Conservation (phyloP, 2,888 invertebrate species). For the Ornithoptera alexandrae region DNA sequence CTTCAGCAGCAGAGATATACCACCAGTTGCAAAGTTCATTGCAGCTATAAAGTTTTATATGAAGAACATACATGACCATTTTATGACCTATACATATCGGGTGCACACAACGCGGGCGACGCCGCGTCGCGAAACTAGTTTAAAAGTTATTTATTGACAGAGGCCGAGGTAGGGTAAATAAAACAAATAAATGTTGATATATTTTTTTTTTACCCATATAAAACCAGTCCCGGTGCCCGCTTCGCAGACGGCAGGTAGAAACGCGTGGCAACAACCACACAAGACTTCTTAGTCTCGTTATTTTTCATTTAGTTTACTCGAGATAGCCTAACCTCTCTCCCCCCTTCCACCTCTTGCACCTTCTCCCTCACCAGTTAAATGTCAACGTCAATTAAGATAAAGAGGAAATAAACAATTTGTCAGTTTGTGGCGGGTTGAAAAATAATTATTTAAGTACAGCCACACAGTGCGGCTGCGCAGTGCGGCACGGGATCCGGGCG, state of each 20-base stretch:
- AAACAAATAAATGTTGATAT: too few species aligned
- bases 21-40: too few species aligned
- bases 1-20: too few species aligned
- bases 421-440: conserved; percentile 2
- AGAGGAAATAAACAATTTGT: conserved; percentile 3
- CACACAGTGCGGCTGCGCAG: neutral
- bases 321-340: neutral
- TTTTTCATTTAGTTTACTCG: conserved; percentile 5
- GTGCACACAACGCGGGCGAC: too few species aligned
- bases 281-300: neutral
- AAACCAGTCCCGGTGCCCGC: conserved; percentile 11
- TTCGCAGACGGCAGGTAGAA: neutral
- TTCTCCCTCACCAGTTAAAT: neutral
- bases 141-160: too few species aligned
- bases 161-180: too few species aligned
- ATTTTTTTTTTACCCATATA: neutral
- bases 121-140: too few species aligned
- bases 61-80: too few species aligned
- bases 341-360: too few species aligned
- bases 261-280: neutral
- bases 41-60: too few species aligned
- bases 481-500: neutral
- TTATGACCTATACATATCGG: too few species aligned
- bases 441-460: conserved; percentile 12
- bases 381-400: conserved; percentile 26